Evolutionary conservation across 2,113 vertebrate genomes (phyloP), one percentile per base, ranked within the genome.

Genomic region (Acanthochromis polyacanthus): DNA sequence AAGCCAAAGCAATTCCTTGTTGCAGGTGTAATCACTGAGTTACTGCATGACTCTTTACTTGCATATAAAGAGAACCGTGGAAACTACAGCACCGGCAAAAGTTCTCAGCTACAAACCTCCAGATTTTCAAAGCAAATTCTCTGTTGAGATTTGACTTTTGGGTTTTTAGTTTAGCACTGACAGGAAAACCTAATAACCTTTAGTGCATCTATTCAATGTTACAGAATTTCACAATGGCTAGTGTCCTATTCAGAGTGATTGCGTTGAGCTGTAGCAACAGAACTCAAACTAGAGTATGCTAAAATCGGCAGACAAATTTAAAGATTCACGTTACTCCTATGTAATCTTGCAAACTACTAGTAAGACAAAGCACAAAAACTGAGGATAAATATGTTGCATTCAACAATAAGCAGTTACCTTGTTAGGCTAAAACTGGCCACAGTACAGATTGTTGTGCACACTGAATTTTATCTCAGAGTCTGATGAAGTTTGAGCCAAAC

Each of bases 1-100:
- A 84, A 78, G 70, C 75, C 69, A 69, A 81, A 83, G 63, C 70
- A 80, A 76, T 56, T 88, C 73, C 62, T 79, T 80, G 63, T 81
- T 82, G 23, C 45, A 68, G 55, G 53, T 67, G 50, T 64, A 25
- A 48, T 61, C 56, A 62, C 46, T 64, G 10, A 72, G 46, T 59
- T 71, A 56, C 58, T 40, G 10, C 23, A 61, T 5, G 5, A 19
- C 48, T 36, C 40, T 20, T 22, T n/a, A 5, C n/a, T 4, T 20
- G 12, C 19, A 30, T 32, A 5, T 46, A 30, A 75, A 71, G 38
- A 30, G 11, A 43, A 15, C 40, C 12, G 4, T 43, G 40, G 40
- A 43, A 43, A 15, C 40, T 43, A 12, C 40, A 63, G 11, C 16
- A 46, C 3, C 59, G n/a, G 45, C 10, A 57, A 68, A 45, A 19